These are phyloP conservation scores for Hydrochoerus hydrochaeris DNA, from an alignment of 2,113 vertebrate genomes.

Conservation along the genomic window DNA sequence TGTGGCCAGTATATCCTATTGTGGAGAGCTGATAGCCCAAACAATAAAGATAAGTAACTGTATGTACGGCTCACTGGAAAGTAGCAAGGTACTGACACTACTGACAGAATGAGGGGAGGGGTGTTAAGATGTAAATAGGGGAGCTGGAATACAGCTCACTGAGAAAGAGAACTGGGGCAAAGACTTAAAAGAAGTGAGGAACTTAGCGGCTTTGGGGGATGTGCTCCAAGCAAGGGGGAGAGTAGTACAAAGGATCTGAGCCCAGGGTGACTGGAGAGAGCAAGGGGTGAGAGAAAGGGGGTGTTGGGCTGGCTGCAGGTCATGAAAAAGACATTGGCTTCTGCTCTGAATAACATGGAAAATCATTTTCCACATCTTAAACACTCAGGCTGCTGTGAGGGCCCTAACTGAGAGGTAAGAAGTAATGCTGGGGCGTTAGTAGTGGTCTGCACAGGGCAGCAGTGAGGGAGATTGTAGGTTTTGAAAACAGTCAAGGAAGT, in stretches of 20 bases:
- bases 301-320: not conserved
- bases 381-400: not conserved
- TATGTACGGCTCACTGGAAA: not conserved
- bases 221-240: not conserved
- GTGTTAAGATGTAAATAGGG: not conserved
- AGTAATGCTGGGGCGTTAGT: not conserved
- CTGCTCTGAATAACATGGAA: not conserved
- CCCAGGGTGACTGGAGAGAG: not conserved
- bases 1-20: not conserved
- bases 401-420: not conserved
- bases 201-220: not conserved
- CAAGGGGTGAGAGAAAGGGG: not conserved
- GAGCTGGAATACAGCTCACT: not conserved
- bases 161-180: not conserved
- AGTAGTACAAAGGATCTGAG: not conserved
- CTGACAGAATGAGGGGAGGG: not conserved
- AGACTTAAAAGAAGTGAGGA: not conserved
- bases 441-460: not conserved
- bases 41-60: not conserved
- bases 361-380: not conserved
- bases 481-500: not conserved
- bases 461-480: not conserved
- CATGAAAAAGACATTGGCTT: not conserved
- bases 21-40: not conserved
- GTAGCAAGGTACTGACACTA: not conserved